Base-by-base conservation (phyloP, 1,140 invertebrate genomes). In the Aphelinus certus region DNA sequence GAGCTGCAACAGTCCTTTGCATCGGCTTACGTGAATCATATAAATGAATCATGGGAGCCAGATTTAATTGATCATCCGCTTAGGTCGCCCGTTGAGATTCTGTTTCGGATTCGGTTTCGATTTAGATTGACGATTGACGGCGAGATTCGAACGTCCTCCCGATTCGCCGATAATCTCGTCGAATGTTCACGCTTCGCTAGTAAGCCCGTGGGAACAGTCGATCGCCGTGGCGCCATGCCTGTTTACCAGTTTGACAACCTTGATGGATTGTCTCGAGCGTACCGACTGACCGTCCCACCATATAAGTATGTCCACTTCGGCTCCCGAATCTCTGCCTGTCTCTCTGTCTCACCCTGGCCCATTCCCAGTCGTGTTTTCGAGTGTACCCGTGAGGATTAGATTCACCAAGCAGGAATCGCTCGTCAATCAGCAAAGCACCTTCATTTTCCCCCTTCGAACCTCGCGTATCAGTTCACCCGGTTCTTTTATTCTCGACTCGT, bases 241-340 rank as follows among this genome's bases (percentile, higher is more conserved):
- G 67, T 76, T 75, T 76, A 56, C 56, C 61, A 56, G 9, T 77
- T 71, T 70, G 65, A 76, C 66, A 73, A 73, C 64, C 7, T 53
- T 79, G 79, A 80, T 80, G 70, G 76, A 80, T 80, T 77, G 72
- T 67, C 62, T 73, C 65, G 65, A 10, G n/a, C 77, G 9, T 73
- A 77, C 73, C 77, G 73, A 78, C 70, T 77, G 78, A 73, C 70
- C 74, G 71, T 43, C 65, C 26, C 61, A 42, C 57, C 73, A 69
- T 63, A 61, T 73, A 77, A 70, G 71, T 74, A 58, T 48, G 3
- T 26, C 46, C 55, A 51, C n/a, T 57, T 26, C 57, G 10, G 48
- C 26, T 53, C 26, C 1, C 1, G n/a, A 7, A 26, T 26, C 26
- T 26, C 26, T 26, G 26, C 26, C 26, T 26, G 26, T 26, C 26